These are phyloP conservation scores for Asteroscopus sphinx DNA, from an alignment of 2,888 invertebrate species.

Conservation along the genomic window DNA sequence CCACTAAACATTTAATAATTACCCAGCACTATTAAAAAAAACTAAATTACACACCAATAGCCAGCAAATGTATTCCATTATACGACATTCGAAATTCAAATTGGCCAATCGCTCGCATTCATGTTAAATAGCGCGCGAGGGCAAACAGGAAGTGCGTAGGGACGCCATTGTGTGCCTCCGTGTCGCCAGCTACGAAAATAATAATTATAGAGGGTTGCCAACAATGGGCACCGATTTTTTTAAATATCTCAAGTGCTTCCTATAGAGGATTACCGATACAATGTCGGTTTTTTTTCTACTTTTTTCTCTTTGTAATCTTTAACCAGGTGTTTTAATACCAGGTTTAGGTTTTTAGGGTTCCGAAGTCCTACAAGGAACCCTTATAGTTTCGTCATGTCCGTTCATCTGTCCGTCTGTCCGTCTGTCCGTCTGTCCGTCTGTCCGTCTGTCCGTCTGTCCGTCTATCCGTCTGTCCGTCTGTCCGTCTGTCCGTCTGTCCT, in stretches of 20 bases:
- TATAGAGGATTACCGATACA: constrained; percentile 86
- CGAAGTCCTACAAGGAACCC: no score
- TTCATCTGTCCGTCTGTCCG: no score
- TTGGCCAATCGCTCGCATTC: constrained; percentile 87
- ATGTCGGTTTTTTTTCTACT: constrained; percentile 75
- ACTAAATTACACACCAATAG: constrained; percentile 78
- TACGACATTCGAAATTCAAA: constrained; percentile 86
- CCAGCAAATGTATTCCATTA: constrained; percentile 80
- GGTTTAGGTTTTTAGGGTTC: constrained; percentile 78
- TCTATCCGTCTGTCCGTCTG: no score
- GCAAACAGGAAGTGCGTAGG: constrained; percentile 88
- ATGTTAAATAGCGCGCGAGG: constrained; percentile 89
- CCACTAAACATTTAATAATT: constrained; percentile 59
- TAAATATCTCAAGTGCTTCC: constrained; percentile 88
- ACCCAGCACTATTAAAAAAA: constrained; percentile 68
- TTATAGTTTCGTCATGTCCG: no score
- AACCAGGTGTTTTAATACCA: constrained; percentile 86
- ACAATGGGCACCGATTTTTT: constrained; percentile 79
- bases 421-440: no score
- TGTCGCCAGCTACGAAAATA: constrained; percentile 90
- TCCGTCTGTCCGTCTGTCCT: no score
- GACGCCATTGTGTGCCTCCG: constrained; percentile 83
- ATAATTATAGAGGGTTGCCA: constrained; percentile 88
- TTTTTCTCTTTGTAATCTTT: constrained; percentile 71
- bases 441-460: no score